Conservation (phyloP, 2,113 vertebrate genomes). For the Daubentonia madagascariensis region DNA sequence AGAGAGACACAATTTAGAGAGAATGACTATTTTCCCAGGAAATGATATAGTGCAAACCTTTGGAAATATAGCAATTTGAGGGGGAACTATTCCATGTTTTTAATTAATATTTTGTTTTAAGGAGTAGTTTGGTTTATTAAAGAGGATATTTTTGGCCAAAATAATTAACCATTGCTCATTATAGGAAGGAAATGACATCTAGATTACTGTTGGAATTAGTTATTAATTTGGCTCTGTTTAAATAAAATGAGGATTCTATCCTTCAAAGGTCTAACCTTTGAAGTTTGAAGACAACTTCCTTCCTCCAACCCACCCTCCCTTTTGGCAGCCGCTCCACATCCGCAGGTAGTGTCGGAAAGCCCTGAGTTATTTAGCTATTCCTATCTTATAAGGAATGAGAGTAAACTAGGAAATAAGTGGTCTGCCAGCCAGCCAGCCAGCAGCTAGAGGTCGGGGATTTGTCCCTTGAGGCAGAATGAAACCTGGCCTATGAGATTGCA, state of each 20-base stretch:
- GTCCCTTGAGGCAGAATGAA: background rate
- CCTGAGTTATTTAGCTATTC: background rate
- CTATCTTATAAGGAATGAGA: background rate
- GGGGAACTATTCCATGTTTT: background rate
- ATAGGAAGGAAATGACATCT: background rate
- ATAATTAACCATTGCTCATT: background rate
- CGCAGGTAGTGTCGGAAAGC: background rate
- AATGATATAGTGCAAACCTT: background rate
- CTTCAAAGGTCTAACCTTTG: background rate
- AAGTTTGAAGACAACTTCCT: background rate
- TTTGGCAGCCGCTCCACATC: background rate
- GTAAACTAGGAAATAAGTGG: background rate
- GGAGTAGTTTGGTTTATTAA: background rate
- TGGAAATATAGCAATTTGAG: background rate
- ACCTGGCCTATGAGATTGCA: background rate
- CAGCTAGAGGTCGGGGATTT: background rate
- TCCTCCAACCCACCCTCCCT: background rate
- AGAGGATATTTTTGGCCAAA: background rate
- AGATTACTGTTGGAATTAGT: background rate
- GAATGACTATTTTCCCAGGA: background rate
- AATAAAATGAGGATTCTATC: background rate
- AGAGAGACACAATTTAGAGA: background rate
- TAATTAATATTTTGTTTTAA: background rate
- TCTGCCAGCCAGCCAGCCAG: background rate
- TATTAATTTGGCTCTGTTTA: background rate